A percentile compares a stretch with the other conserved stretches of the same genome.
Evolutionary conservation across 2,797 vertebrate species (phyloP).

Genomic region (Paramormyrops hopkinsi): DNA sequence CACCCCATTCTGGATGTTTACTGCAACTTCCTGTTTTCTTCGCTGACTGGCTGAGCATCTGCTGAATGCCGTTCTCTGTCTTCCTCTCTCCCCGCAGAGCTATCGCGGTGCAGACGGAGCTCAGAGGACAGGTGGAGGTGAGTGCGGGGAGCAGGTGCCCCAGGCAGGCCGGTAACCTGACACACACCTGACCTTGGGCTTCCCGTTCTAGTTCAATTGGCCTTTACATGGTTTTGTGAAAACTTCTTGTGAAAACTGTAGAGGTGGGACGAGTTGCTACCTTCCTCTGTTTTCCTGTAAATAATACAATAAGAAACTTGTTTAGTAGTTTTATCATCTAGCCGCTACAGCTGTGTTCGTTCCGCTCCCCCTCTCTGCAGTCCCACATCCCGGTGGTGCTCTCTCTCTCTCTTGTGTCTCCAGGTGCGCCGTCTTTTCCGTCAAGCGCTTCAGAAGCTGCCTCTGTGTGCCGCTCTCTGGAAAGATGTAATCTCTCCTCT

Average conservation of each 20-base stretch:
- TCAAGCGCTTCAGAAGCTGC: conserved; percentile 85
- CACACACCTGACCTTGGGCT: background rate
- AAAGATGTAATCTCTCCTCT: conserved; percentile 87
- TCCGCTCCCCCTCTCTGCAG: conserved; percentile 27
- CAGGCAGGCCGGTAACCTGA: background rate
- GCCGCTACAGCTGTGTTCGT: background rate
- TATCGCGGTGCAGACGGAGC: conserved; percentile 80
- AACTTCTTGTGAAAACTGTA: conserved; percentile 16
- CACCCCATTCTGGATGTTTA: background rate
- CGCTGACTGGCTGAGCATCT: conserved; percentile 38
- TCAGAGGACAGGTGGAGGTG: conserved; percentile 84
- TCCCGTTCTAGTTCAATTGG: background rate
- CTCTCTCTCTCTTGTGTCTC: conserved; percentile 37
- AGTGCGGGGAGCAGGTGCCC: conserved; percentile 50
- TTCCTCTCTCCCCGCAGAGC: conserved; percentile 72
- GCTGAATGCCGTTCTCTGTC: conserved; percentile 20
- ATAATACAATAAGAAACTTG: background rate
- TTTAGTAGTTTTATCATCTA: background rate
- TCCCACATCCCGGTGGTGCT: conserved; percentile 27
- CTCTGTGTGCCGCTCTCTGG: conserved; percentile 89
- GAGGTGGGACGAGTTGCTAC: background rate
- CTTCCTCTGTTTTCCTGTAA: background rate
- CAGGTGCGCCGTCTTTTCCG: conserved; percentile 87
- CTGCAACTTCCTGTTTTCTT: background rate
- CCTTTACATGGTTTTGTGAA: background rate